Evolutionary conservation across 2,888 invertebrate species (phyloP), one percentile per base, ranked within the genome.

Genomic region (Stomorhina lunata): DNA sequence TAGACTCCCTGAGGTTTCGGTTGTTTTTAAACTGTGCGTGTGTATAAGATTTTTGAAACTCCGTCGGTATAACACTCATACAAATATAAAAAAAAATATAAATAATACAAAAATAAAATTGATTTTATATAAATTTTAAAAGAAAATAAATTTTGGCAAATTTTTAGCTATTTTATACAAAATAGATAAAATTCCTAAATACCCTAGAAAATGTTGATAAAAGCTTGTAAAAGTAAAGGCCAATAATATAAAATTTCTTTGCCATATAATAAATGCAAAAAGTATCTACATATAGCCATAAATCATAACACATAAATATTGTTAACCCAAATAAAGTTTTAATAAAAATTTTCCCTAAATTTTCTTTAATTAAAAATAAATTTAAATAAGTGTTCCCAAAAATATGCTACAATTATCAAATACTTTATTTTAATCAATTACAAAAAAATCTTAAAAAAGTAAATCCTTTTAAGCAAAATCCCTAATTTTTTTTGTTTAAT

Each of bases 1-100:
- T 87, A 87, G 87, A 87, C 88, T 87, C 85, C 86, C 86, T 85
- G 85, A 87, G 86, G 87, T 86, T 87, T 86, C 87, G 88, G 88
- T 88, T 85, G 87, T 85, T 79, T 66, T 84, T 53, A 68, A 76
- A 66, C 53, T 37, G 85, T 85, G 84, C 84, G 85, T 84, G 84
- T 85, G 84, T 79, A 48, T 80, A 84, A 81, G 59, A 76, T 82
- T 79, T 71, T 57, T 63, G 22, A 75, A 84, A 82, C 69, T 83
- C 85, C 86, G 86, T 84, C 86, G 86, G 85, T 84, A 83, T 75
- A 80, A 65, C 69, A 63, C 81, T 72, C 48, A 81, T 66, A 81
- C 71, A 84, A 76, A 37, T 57, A 72, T 17, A 59, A 71, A 25
- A n/a, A 48, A 66, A 78, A 63, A 32, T 37, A 53, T 72, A 66